Conservation (phyloP, 2,113 vertebrate species). For the Charadrius vociferus region DNA sequence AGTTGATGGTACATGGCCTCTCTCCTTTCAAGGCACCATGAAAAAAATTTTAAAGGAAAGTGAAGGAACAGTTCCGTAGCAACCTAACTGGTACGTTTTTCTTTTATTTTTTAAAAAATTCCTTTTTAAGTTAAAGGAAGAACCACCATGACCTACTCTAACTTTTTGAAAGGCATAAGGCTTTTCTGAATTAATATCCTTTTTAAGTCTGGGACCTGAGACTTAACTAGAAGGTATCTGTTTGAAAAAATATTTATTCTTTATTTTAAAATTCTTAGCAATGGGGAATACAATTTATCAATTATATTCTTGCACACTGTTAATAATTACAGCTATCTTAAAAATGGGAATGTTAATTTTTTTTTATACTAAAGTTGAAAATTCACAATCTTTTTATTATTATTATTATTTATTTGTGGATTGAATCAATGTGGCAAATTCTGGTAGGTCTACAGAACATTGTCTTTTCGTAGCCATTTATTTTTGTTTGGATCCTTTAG, state of each 20-base stretch:
- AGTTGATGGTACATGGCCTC: neutral
- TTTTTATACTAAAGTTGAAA: neutral
- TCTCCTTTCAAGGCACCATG: neutral
- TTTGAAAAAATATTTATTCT: neutral
- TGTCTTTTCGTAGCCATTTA: neutral
- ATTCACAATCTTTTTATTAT: neutral
- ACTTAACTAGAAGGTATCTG: neutral
- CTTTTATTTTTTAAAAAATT: neutral
- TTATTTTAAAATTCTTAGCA: neutral
- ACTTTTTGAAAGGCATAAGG: neutral
- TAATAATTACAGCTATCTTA: neutral
- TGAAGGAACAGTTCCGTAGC: neutral
- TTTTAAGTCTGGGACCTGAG: neutral
- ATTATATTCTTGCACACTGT: neutral
- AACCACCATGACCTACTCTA: neutral
- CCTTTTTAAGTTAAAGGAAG: neutral
- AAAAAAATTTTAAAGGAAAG: neutral
- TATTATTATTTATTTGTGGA: neutral
- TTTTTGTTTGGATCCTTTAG: neutral
- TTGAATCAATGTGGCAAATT: neutral
- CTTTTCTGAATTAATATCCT: neutral
- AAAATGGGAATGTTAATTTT: fast-evolving
- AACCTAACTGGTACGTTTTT: fast-evolving
- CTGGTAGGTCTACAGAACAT: neutral
- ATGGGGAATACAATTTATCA: neutral